Conservation (phyloP, 2,113 vertebrate species). For the Hucho hucho region DNA sequence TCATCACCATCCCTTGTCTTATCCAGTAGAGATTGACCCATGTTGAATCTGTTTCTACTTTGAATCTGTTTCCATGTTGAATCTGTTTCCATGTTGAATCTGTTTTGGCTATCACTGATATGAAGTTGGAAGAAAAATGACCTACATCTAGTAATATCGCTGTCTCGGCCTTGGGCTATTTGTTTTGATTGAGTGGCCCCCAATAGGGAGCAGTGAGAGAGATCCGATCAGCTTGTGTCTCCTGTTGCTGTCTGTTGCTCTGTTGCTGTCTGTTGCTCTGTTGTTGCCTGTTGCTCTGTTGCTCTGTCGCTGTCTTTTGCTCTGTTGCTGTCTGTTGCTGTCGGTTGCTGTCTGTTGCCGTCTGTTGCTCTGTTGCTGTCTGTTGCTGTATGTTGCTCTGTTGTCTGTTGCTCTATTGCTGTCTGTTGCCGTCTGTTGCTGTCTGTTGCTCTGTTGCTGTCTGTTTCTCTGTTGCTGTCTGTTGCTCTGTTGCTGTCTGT, state of each 20-base stretch:
- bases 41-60: too few relatives aligned
- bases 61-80: too few relatives aligned
- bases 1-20: too few relatives aligned
- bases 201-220: neutral
- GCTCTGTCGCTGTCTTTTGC: neutral
- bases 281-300: neutral
- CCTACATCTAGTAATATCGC: neutral
- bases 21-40: too few relatives aligned
- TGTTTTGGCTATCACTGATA: too few relatives aligned
- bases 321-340: neutral
- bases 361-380: neutral
- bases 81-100: too few relatives aligned
- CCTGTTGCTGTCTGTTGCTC: neutral
- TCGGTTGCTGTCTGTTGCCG: too few relatives aligned
- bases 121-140: too few relatives aligned
- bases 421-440: neutral
- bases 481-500: neutral
- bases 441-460: neutral
- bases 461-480: neutral
- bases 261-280: neutral
- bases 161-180: neutral
- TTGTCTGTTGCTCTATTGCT: neutral
- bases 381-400: neutral
- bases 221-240: neutral
- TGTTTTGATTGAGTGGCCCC: constrained; percentile 4